Percentiles rank a stretch among this genome's conserved stretches.
These are phyloP conservation scores for Drosophila rellima DNA, from an alignment of 2,888 invertebrate species.

Conservation along the genomic window DNA sequence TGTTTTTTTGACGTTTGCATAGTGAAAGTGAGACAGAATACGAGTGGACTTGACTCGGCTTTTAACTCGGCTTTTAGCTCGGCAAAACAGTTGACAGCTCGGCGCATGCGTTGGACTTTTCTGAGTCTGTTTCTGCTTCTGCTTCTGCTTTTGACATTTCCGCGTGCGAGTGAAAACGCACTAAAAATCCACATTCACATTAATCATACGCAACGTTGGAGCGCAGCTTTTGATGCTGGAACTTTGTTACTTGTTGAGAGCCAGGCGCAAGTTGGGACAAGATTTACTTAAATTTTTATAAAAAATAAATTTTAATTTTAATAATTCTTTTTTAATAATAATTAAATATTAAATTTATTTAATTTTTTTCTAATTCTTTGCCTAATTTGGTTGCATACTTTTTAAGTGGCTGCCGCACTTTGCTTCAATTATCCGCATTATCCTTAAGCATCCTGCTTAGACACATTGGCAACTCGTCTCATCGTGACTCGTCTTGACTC, in stretches of 20 bases:
- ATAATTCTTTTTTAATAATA: not conserved
- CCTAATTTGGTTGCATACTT: too few species aligned
- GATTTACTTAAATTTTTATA: not conserved
- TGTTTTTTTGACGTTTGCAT: conserved; percentile 36
- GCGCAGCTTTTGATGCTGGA: conserved; percentile 5
- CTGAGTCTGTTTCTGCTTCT: too few species aligned
- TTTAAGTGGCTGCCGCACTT: too few species aligned
- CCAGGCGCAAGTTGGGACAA: conserved; percentile 8
- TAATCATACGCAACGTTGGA: conserved; percentile 34
- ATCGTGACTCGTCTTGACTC: too few species aligned
- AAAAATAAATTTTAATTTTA: not conserved
- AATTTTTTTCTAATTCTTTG: not conserved
- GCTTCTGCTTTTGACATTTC: conserved; percentile 41
- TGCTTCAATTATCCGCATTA: conserved; percentile 11
- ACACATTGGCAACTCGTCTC: not conserved
- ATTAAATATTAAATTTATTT: not conserved
- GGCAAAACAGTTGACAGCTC: conserved; percentile 2
- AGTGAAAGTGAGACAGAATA: conserved; percentile 52
- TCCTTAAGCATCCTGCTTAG: conserved; percentile 3
- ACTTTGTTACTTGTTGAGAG: conserved; percentile 49
- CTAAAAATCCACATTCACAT: conserved; percentile 2
- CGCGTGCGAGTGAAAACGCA: conserved; percentile 35
- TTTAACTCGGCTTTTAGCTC: conserved; percentile 9
- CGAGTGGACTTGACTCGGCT: not conserved
- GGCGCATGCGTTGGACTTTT: conserved; percentile 61